Conservation (phyloP, 2,888 invertebrate species). For the Sarcophaga subvicina region DNA sequence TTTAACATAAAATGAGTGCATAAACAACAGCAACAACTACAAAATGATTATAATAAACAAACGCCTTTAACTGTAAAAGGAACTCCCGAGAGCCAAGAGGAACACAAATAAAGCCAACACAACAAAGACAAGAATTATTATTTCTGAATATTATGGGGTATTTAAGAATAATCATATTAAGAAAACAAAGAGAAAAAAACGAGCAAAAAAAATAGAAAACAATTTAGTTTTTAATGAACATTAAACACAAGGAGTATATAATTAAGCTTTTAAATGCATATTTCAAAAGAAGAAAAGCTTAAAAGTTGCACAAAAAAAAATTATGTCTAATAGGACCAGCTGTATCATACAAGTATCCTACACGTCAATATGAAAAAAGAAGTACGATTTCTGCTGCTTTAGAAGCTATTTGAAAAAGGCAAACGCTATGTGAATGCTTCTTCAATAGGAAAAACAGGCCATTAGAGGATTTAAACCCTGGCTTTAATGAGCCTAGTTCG, state of each 20-base stretch:
- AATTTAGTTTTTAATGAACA: not conserved
- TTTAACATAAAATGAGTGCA: not conserved
- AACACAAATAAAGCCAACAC: not conserved
- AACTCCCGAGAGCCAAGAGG: not conserved
- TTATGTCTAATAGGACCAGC: too few species aligned
- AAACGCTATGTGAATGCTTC: too few species aligned
- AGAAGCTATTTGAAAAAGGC: too few species aligned
- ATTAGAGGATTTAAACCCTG: too few species aligned
- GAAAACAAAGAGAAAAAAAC: too few species aligned
- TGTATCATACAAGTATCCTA: too few species aligned
- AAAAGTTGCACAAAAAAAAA: not conserved
- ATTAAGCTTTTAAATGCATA: not conserved
- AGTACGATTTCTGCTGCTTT: too few species aligned
- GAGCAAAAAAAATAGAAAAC: not conserved
- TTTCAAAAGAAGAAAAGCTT: not conserved
- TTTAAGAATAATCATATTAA: not conserved
- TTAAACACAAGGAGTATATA: not conserved
- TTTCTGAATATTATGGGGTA: conserved; percentile 8
- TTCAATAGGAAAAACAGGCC: too few species aligned
- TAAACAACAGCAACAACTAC: not conserved
- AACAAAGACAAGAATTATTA: conserved; percentile 12
- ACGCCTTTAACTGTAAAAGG: conserved; percentile 46
- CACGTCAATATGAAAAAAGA: too few species aligned
- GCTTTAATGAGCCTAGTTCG: too few species aligned
- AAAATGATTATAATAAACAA: conserved; percentile 15